Base-by-base conservation (phyloP, 2,113 vertebrate genomes). In the Myrmecophaga tridactyla region DNA sequence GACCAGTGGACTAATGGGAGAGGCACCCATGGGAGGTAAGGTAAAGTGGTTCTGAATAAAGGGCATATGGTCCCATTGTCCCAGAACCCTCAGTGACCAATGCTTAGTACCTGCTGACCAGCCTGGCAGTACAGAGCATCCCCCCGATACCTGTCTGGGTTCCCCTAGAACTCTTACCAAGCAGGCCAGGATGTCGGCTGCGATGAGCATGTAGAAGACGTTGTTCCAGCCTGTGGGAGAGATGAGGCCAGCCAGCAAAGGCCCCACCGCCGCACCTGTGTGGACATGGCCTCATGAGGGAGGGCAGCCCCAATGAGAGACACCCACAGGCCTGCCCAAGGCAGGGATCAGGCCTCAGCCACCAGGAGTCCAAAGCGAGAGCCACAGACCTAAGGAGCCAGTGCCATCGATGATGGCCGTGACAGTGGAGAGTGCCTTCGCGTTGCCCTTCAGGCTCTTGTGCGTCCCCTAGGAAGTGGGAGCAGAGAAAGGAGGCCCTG, bases 181-280 rank as follows among this genome's bases (percentile, higher is more conserved):
- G 96, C 99, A 99, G 83, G 99, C 99, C 58, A 99, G 95, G 85
- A 99, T 0, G 0, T 99, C 99, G 0, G 99, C 98, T 1, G 98
- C 96, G 89, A 99, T 99, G 86, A 99, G 95, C 99, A 99, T 99
- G 98, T 99, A 99, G 98, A 99, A 99, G 72, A 99, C 99, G 0
- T 99, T 99, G 94, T 99, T 99, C 99, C 99, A 99, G 86, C 99
- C 99, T 0, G 98, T 99, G 62, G 99, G 99, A 12, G 99, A 99
- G 76, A 99, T 99, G 69, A 99, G 56, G 0, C 99, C 99, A 0
- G 99, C 99, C 0, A 99, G 96, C 92, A 99, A 98, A 2, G 99
- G 99, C 5, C 99, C 99, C 51, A 99, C 93, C 0, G 99, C 99
- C 0, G 99, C 99, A 25, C 99, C 99, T 99, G 95, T 0, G 6